Evolutionary conservation across 2,797 vertebrate genomes (phyloP), one percentile per base, ranked within the genome.

Genomic region (Mionectes olivaceus): DNA sequence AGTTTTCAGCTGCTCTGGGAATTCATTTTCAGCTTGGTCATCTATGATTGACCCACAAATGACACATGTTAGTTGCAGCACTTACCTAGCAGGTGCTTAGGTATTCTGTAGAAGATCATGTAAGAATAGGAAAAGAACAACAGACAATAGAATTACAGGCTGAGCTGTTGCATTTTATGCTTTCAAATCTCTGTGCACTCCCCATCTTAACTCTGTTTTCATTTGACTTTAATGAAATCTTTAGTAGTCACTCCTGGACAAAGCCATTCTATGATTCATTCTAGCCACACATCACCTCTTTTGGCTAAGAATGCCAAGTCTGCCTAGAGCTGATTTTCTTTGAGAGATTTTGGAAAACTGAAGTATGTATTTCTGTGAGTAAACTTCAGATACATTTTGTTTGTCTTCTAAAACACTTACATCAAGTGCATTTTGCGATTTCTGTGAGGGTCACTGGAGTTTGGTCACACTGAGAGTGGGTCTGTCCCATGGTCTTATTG

Each of bases 401-500:
- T 56, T 14, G 18, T 67, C 25, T 75, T 83, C 57, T 71, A 7
- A 75, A 63, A 32, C 61, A 27, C 15, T 89, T 43, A 12, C 13
- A 2, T 12, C 19, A n/a, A 43, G 39, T 67, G 11, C 35, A 21
- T 78, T 74, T 89, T 32, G 19, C n/a, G 30, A 15, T 59, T 74
- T 70, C 47, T 80, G 1, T 75, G 57, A 56, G 61, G 27, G 22
- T n/a, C 11, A 24, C 13, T 21, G 28, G 61, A 65, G 16, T 67
- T 18, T 71, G 21, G 52, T 24, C 33, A 28, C 9, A 19, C 1
- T 47, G 47, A 65, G 64, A 47, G 47, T 1, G 4, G 16, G 9
- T 83, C 27, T 0, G 0, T 69, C 30, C 27, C 7, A 1, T 73
- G 47, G 10, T 41, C 16, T 37, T 7, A 14, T 19, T 33, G 61